A percentile compares a stretch with the other conserved stretches of the same genome.
Evolutionary conservation across 2,113 vertebrate species (phyloP).

Genomic region (Herpailurus yagouaroundi): DNA sequence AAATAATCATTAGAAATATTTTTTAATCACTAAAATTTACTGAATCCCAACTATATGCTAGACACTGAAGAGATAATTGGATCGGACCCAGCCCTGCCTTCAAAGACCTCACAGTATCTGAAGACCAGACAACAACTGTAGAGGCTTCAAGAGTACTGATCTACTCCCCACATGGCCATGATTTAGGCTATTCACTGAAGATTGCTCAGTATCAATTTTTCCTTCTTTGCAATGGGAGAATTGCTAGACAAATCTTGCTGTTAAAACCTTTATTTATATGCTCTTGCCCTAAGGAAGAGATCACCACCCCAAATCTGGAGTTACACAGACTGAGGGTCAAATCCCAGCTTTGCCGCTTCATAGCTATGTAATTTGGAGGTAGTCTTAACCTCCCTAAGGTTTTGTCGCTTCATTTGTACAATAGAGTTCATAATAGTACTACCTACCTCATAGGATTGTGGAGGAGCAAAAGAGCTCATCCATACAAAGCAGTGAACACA

Average conservation of each 20-base stretch:
- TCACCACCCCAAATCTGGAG: neutral
- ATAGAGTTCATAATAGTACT: conserved; percentile 43
- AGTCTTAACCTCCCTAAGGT: neutral
- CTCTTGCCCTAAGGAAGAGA: neutral
- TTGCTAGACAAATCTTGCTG: neutral
- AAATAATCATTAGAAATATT: conserved; percentile 49
- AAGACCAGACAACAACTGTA: neutral
- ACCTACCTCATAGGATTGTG: conserved; percentile 3
- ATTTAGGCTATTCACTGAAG: neutral
- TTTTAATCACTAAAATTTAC: conserved; percentile 21
- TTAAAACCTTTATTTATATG: conserved; percentile 8
- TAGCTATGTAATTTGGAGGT: neutral
- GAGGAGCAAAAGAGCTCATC: neutral
- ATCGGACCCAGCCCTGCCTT: neutral
- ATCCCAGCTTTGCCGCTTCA: neutral
- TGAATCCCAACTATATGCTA: neutral
- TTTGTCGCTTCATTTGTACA: neutral
- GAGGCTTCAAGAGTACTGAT: neutral
- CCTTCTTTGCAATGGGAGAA: neutral
- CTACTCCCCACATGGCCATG: neutral
- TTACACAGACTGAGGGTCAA: neutral
- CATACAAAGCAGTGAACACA: neutral
- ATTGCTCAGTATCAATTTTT: neutral
- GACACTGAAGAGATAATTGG: neutral
- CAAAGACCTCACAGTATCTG: conserved; percentile 1